These are phyloP conservation scores for Petrolisthes manimaculis DNA, from an alignment of 2,888 invertebrate species.

Conservation along the genomic window DNA sequence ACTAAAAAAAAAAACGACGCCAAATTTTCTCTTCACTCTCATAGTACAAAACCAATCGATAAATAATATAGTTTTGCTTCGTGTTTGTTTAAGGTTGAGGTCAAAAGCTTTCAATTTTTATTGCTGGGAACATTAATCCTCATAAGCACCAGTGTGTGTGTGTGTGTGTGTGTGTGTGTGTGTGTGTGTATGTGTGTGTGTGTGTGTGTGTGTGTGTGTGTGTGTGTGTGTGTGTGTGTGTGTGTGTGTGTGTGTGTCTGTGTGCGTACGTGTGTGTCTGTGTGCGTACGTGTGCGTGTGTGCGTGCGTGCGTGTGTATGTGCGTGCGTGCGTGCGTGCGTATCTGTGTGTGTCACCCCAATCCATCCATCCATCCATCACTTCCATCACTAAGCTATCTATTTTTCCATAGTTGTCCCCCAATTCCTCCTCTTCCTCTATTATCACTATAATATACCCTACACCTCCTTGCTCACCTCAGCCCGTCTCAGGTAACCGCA, in stretches of 20 bases:
- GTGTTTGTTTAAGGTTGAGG: background rate
- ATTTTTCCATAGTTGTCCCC: too few relatives aligned
- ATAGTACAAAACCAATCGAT: background rate
- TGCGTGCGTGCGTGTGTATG: constrained; percentile 12
- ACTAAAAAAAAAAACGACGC: too few relatives aligned
- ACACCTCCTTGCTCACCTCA: too few relatives aligned
- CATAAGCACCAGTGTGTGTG: background rate
- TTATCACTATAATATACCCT: too few relatives aligned
- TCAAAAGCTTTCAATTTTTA: background rate
- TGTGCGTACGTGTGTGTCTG: too few relatives aligned
- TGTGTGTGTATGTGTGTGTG: constrained; percentile 1
- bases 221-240: constrained; percentile 26
- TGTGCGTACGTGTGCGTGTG: too few relatives aligned
- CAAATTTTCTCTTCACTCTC: background rate
- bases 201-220: constrained; percentile 13
- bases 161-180: constrained; percentile 24
- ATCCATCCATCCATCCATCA: too few relatives aligned
- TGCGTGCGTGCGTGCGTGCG: background rate
- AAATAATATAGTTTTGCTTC: background rate
- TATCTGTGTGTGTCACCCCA: background rate
- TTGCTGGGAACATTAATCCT: background rate
- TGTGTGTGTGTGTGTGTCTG: constrained; percentile 7
- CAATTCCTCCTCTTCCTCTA: too few relatives aligned
- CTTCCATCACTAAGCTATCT: too few relatives aligned
- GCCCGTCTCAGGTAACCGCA: background rate